Percentiles rank a stretch among this genome's conserved stretches.
Evolutionary conservation across 2,113 vertebrate species (phyloP).

Genomic region (Scalopus aquaticus): DNA sequence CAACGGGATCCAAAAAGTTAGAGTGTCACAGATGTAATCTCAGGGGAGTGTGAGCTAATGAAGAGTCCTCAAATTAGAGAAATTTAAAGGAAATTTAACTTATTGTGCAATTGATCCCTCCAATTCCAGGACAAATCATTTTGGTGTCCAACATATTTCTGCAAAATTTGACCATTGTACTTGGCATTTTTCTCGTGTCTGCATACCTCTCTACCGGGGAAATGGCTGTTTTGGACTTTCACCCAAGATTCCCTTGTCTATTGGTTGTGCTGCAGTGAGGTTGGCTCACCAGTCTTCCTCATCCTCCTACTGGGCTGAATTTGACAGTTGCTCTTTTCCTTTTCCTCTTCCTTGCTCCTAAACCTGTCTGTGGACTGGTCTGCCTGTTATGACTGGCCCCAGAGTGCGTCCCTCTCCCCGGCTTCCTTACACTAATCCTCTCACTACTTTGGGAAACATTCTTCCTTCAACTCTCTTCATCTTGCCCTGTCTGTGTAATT

Average conservation of each 20-base stretch:
- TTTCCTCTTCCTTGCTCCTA: neutral
- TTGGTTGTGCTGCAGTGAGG: neutral
- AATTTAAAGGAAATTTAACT: neutral
- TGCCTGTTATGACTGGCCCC: neutral
- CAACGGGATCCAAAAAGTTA: neutral
- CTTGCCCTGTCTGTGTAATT: neutral
- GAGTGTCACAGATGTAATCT: neutral
- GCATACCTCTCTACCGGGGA: rapidly evolving
- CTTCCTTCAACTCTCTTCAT: neutral
- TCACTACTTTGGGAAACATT: neutral
- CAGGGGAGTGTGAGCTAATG: neutral
- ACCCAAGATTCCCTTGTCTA: neutral
- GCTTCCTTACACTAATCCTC: no score
- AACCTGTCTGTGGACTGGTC: rapidly evolving
- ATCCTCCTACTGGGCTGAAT: neutral
- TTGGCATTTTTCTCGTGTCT: neutral
- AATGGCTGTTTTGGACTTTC: neutral
- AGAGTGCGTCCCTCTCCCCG: neutral
- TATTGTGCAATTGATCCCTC: neutral
- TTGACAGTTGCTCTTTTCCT: neutral
- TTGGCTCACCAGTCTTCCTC: neutral
- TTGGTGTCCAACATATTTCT: neutral
- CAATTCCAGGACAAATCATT: neutral
- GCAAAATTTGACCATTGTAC: neutral
- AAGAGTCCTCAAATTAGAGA: neutral